These are phyloP conservation scores for Puma concolor DNA, from an alignment of 2,113 vertebrate genomes.

Conservation along the genomic window DNA sequence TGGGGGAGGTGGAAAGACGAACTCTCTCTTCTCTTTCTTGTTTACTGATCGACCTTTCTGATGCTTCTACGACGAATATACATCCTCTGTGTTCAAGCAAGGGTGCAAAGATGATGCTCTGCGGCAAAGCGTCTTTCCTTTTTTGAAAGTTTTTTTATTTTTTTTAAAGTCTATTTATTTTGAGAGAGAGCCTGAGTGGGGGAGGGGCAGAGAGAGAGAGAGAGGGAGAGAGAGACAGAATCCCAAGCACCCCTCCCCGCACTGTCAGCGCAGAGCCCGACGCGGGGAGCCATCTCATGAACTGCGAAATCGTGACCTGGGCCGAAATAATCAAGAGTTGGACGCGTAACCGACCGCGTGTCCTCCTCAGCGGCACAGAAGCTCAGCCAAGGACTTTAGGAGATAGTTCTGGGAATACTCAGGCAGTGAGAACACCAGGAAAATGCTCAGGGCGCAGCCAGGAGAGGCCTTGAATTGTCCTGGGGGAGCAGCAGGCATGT, in stretches of 20 bases:
- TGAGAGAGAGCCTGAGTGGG: too few species aligned
- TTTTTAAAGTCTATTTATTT: too few species aligned
- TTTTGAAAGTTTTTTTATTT: too few species aligned
- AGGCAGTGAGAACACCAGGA: neutral
- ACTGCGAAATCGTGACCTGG: too few species aligned
- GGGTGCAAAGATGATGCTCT: neutral
- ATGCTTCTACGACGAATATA: neutral
- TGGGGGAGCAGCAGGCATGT: too few species aligned
- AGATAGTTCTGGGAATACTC: neutral
- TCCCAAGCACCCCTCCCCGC: too few species aligned
- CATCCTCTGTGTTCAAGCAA: neutral
- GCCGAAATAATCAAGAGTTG: too few species aligned
- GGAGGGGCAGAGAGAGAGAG: too few species aligned
- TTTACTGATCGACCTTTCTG: neutral
- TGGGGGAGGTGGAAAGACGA: neutral
- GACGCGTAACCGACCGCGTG: too few species aligned
- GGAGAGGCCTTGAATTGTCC: neutral
- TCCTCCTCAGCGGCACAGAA: accelerated
- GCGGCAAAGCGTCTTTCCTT: neutral
- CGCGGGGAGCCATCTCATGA: too few species aligned
- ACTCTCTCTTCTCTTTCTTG: neutral
- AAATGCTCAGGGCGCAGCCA: neutral
- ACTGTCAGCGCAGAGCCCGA: too few species aligned
- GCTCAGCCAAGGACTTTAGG: neutral
- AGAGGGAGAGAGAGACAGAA: too few species aligned